Conservation (phyloP, 2,797 vertebrate species). For the Scolopax rusticola region DNA sequence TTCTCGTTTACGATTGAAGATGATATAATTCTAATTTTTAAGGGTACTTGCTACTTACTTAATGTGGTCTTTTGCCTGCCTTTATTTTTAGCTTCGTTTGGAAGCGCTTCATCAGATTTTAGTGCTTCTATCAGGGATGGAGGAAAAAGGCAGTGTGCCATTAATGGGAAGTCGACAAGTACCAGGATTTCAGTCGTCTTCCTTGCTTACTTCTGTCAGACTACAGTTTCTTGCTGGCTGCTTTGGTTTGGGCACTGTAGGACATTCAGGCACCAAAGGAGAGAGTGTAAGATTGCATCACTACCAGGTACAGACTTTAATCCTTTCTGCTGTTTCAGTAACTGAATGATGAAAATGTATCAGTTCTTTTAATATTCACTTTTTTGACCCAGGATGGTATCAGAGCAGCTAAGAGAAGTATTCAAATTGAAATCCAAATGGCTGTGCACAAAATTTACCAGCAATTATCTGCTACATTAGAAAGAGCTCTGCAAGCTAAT, state of each 20-base stretch:
- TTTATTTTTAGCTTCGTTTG: slow-evolving; percentile 87
- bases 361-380: neutral
- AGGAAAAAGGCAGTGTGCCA: slow-evolving; percentile 90
- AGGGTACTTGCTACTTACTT: neutral
- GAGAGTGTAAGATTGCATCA: slow-evolving; percentile 96
- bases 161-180: slow-evolving; percentile 77
- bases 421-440: slow-evolving; percentile 95
- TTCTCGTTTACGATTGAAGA: neutral
- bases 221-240: slow-evolving; percentile 97
- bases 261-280: slow-evolving; percentile 87
- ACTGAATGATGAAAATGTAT: neutral
- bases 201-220: slow-evolving; percentile 94
- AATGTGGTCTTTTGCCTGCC: neutral
- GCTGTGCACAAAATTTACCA: slow-evolving; percentile 99
- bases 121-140: slow-evolving; percentile 95
- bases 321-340: neutral
- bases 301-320: slow-evolving; percentile 87
- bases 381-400: slow-evolving; percentile 89
- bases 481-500: slow-evolving; percentile 95
- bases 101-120: slow-evolving; percentile 98
- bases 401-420: slow-evolving; percentile 91
- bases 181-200: slow-evolving; percentile 90
- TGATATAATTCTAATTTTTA: neutral
- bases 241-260: slow-evolving; percentile 93
- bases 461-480: slow-evolving; percentile 94